Evolutionary conservation across 2,797 vertebrate genomes (phyloP).

Genomic region (Paramormyrops hopkinsi): DNA sequence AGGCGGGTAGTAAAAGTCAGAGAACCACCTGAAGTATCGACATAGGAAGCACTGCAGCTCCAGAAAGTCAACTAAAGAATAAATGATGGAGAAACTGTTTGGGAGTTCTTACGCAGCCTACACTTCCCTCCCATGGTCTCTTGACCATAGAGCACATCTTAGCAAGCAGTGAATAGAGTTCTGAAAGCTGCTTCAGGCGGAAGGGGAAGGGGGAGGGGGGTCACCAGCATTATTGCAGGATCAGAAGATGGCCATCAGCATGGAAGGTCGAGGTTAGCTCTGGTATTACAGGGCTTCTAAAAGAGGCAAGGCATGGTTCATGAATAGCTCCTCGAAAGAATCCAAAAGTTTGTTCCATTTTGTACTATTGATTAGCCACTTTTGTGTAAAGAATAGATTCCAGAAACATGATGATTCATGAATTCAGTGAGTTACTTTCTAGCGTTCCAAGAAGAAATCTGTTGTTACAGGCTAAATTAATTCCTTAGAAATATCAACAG

Average conservation of each 20-base stretch:
- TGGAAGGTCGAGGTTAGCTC: background rate
- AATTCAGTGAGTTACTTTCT: background rate
- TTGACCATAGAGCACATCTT: background rate
- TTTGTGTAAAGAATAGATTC: background rate
- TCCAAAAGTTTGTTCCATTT: background rate
- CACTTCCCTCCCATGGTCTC: background rate
- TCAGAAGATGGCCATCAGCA: background rate
- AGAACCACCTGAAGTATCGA: background rate
- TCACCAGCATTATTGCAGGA: background rate
- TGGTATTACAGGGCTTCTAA: background rate
- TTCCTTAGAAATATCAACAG: background rate
- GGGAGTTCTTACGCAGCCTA: background rate
- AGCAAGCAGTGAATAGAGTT: background rate
- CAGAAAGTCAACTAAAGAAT: background rate
- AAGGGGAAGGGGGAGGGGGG: background rate
- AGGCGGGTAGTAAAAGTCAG: background rate
- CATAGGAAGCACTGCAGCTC: background rate
- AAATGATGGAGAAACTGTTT: background rate
- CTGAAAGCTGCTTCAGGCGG: background rate
- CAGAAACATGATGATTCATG: background rate
- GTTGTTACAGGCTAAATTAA: background rate
- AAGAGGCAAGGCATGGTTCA: background rate
- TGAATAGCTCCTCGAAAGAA: background rate
- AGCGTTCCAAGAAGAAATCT: background rate
- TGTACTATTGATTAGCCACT: background rate